These are phyloP conservation scores for Augiades crinisus DNA, from an alignment of 2,888 invertebrate species.

Conservation along the genomic window DNA sequence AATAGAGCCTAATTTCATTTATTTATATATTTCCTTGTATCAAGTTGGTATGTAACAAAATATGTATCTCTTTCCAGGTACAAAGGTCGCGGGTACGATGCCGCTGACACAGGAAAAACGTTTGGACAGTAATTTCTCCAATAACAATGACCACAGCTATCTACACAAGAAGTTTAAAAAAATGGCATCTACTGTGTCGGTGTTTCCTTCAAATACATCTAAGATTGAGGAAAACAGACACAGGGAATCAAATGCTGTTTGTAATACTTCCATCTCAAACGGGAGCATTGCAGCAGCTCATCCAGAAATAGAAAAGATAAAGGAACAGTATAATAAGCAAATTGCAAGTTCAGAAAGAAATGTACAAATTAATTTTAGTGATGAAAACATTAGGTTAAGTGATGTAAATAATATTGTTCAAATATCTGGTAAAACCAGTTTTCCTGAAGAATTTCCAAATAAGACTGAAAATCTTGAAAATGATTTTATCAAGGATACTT, in stretches of 20 bases:
- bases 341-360: conserved; percentile 61
- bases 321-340: conserved; percentile 51
- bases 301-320: conserved; percentile 73
- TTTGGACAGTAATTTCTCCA: conserved; percentile 71
- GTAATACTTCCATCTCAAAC: conserved; percentile 63
- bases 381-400: conserved; percentile 71
- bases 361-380: conserved; percentile 80
- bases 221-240: conserved; percentile 57
- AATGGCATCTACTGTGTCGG: conserved; percentile 84
- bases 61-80: conserved; percentile 57
- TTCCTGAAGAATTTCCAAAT: conserved; percentile 77
- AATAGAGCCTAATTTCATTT: too few species aligned
- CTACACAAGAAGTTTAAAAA: conserved; percentile 97
- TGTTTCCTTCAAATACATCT: conserved; percentile 55
- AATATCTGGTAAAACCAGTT: conserved; percentile 79
- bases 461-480: conserved; percentile 79
- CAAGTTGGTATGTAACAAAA: background rate
- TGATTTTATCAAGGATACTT: conserved; percentile 74
- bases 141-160: conserved; percentile 87
- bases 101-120: conserved; percentile 77
- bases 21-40: too few species aligned
- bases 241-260: conserved; percentile 55
- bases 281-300: conserved; percentile 72
- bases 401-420: conserved; percentile 74
- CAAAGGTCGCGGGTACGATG: conserved; percentile 67